Evolutionary conservation across 2,888 invertebrate species (phyloP), one percentile per base, ranked within the genome.

Genomic region (Schrankia costaestrigalis): DNA sequence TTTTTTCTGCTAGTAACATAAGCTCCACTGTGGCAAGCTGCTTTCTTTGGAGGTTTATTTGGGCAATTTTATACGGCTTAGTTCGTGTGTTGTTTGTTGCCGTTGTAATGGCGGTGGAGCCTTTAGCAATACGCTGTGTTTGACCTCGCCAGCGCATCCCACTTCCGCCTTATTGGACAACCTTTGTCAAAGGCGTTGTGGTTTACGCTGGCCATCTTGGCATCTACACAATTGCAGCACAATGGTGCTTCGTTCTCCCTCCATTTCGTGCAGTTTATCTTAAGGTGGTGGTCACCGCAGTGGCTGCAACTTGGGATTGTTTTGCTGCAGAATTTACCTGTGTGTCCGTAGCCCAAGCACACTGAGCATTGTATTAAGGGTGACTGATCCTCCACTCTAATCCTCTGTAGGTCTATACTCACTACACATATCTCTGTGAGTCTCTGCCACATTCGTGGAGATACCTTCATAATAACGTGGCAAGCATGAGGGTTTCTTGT

Each of bases 131-230:
- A n/a, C n/a, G n/a, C n/a, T n/a, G n/a, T n/a, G n/a, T n/a, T n/a
- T n/a, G n/a, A n/a, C n/a, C n/a, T n/a, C n/a, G n/a, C n/a, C n/a
- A n/a, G n/a, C n/a, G n/a, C n/a, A n/a, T n/a, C n/a, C n/a, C n/a
- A n/a, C n/a, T n/a, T n/a, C n/a, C n/a, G n/a, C n/a, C n/a, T n/a
- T n/a, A n/a, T n/a, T n/a, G 36, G 32, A 26, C 48, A 50, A 0
- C 27, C 24, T 0, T 1, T 2, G 25, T 18, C 28, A 18, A 46
- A 55, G 0, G 46, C 44, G n/a, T 35, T 33, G 24, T 51, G 45
- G 3, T 12, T 15, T 4, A 19, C 18, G 2, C 11, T 17, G 3
- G 3, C 17, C 7, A 17, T 17, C 7, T 17, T 17, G 7, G 17
- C 17, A 5, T 5, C 4, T 5, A 17, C 17, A 17, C 17, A 17